Evolutionary conservation across 1,140 invertebrate species (phyloP), one percentile per base, ranked within the genome.

Genomic region (Contarinia nasturtii): DNA sequence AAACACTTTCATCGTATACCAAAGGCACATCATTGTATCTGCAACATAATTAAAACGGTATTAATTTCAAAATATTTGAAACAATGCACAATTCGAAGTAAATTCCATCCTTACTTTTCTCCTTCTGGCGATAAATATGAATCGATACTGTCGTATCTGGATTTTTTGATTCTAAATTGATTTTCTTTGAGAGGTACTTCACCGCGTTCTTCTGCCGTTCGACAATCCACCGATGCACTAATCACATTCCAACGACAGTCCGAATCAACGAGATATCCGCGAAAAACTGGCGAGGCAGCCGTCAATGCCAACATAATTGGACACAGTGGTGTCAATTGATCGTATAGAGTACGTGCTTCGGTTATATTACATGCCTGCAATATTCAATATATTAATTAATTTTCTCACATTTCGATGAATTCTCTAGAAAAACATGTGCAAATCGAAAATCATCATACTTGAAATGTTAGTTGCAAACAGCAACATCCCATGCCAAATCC

Each of bases 401-500:
- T 27, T 3, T 27, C 10, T 27, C 27, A 27, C n/a, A n/a, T n/a
- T n/a, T n/a, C n/a, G n/a, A n/a, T n/a, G n/a, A n/a, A n/a, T n/a
- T n/a, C n/a, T n/a, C n/a, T n/a, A n/a, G n/a, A n/a, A n/a, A n/a
- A 27, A 27, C 27, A 27, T 27, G 10, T 5, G 3, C 27, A 10
- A 27, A 27, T 27, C 10, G 27, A 27, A 27, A 27, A 27, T 27
- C 27, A 11, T 10, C 18, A 18, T 43, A 43, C 41, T 51, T 63
- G 61, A 66, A 93, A 95, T 27, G 89, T 93, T 19, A 94, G 69
- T 65, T 99, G 96, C 10, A 99, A 71, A 64, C 95, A 98, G 58
- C 87, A 96, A 60, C 88, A 94, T 33, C 95, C 95, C 96, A 98
- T 98, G 37, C 96, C 96, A 67, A 98, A 98, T 33, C 91, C 94